phyloP scores from a whole-genome alignment of 1,140 invertebrate species.

The Drusus annulatus region DNA sequence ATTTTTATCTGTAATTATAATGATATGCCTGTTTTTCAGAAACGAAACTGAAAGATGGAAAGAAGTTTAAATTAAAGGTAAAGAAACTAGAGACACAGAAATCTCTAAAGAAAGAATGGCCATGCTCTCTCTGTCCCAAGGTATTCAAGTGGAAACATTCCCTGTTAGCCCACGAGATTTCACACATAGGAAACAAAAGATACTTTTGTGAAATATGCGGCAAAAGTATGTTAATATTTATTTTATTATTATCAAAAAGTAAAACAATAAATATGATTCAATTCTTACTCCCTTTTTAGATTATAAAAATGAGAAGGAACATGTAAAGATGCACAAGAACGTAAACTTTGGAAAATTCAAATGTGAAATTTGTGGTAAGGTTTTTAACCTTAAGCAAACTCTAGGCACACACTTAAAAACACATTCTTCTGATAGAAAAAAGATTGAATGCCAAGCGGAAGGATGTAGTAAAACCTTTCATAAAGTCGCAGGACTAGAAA shows the following conservation, averaged over 20 bases:
- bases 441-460: slow-evolving; percentile 56
- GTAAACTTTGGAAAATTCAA: slow-evolving; percentile 51
- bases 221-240: slow-evolving; percentile 47
- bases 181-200: slow-evolving; percentile 55
- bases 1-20: too few species aligned
- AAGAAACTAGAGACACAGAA: not conserved
- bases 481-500: slow-evolving; percentile 59
- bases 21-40: slow-evolving; percentile 13
- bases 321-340: slow-evolving; percentile 52
- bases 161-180: slow-evolving; percentile 51
- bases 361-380: slow-evolving; percentile 59
- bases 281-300: not conserved
- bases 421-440: slow-evolving; percentile 57
- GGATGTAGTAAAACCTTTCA: slow-evolving; percentile 60
- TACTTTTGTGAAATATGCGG: slow-evolving; percentile 57
- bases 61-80: slow-evolving; percentile 34
- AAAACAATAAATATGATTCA: too few species aligned
- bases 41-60: slow-evolving; percentile 38
- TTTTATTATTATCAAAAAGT: not conserved
- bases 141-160: slow-evolving; percentile 49
- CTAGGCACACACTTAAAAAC: slow-evolving; percentile 58
- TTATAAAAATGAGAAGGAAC: slow-evolving; percentile 54
- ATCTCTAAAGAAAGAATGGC: slow-evolving; percentile 19
- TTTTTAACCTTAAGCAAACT: slow-evolving; percentile 59
- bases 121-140: slow-evolving; percentile 50